Evolutionary conservation across 2,113 vertebrate genomes (phyloP).

Genomic region (Nyctereutes procyonoides): DNA sequence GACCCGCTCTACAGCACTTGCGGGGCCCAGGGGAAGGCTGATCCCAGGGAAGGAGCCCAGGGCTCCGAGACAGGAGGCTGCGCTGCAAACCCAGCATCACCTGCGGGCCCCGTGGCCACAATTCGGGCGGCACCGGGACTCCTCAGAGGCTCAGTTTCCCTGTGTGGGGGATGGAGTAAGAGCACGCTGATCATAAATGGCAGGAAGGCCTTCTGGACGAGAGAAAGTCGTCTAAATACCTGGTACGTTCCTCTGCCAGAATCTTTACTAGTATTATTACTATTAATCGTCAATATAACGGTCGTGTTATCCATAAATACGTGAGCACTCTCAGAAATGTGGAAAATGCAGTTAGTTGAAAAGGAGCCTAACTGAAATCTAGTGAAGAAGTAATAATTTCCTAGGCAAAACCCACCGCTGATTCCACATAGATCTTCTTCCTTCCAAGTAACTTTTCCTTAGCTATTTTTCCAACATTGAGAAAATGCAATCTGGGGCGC

Average conservation of each 20-base stretch:
- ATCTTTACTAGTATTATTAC: background rate
- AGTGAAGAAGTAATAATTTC: background rate
- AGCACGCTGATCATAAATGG: background rate
- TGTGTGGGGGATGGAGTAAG: background rate
- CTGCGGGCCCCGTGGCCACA: background rate
- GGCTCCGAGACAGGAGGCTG: background rate
- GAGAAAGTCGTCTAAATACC: background rate
- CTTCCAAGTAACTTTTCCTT: background rate
- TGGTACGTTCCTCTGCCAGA: background rate
- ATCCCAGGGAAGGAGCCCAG: background rate
- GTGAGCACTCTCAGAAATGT: background rate
- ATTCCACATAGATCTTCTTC: background rate
- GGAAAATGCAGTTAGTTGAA: background rate
- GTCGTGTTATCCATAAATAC: background rate
- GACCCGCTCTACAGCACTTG: background rate
- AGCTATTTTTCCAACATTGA: background rate
- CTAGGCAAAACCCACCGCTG: background rate
- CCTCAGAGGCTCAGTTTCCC: background rate
- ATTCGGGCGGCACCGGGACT: accelerated
- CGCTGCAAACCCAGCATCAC: background rate
- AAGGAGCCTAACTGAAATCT: background rate
- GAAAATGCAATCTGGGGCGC: background rate
- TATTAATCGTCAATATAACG: background rate
- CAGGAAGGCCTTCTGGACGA: background rate
- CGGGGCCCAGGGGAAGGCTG: background rate